A percentile compares a stretch with the other conserved stretches of the same genome.
Evolutionary conservation across 2,113 vertebrate species (phyloP).

Genomic region (Strix uralensis): DNA sequence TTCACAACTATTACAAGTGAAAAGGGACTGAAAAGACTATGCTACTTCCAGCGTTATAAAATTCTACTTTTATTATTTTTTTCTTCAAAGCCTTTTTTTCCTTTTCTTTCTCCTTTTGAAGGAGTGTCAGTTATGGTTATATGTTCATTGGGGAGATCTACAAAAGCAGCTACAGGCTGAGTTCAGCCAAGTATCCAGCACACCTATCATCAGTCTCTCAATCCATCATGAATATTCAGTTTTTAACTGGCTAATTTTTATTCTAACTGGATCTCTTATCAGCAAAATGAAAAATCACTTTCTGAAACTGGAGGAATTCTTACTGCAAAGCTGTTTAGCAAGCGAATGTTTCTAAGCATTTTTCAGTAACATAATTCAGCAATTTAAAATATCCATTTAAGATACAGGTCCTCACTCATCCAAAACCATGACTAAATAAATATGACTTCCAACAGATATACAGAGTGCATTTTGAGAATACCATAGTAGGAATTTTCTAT

Average conservation of each 20-base stretch:
- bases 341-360: not conserved
- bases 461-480: not conserved
- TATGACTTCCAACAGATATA: not conserved
- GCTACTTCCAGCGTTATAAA: not conserved
- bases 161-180: not conserved
- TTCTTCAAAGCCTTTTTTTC: not conserved
- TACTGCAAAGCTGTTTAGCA: not conserved
- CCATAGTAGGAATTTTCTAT: not conserved
- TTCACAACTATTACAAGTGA: not conserved
- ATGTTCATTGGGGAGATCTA: not conserved
- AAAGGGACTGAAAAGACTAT: not conserved
- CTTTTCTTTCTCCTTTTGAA: not conserved
- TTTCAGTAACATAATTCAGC: not conserved
- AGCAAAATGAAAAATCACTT: not conserved
- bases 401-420: not conserved
- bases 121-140: not conserved
- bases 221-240: not conserved
- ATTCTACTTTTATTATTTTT: not conserved
- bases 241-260: not conserved
- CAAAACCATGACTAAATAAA: not conserved
- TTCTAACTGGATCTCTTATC: not conserved
- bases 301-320: not conserved
- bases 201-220: not conserved
- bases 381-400: not conserved
- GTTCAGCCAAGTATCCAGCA: not conserved